Evolutionary conservation across 2,797 vertebrate genomes (phyloP).

Genomic region (Dromococcyx pavoninus): DNA sequence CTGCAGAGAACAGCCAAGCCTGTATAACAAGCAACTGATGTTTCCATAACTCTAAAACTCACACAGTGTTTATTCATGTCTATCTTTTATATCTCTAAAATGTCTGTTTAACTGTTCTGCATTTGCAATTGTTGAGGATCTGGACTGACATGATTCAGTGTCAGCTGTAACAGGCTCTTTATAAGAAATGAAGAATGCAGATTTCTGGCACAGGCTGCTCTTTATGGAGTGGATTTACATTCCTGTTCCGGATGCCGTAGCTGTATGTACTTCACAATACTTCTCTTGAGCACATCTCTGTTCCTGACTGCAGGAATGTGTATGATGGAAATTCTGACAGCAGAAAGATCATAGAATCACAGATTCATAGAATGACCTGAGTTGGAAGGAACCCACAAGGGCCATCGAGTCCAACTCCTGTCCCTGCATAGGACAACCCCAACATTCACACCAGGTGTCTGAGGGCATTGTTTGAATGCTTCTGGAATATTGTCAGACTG

Average conservation of each 20-base stretch:
- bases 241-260: neutral
- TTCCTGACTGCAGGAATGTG: neutral
- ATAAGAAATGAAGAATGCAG: neutral
- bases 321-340: neutral
- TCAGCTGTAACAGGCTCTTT: neutral
- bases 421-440: no score
- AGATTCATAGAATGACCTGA: no score
- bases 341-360: neutral
- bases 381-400: no score
- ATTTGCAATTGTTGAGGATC: neutral
- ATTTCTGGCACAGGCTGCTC: neutral
- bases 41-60: neutral
- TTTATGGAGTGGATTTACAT: neutral
- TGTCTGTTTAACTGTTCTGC: neutral
- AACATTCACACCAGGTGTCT: no score
- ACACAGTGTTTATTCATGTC: neutral
- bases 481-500: no score
- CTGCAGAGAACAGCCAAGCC: neutral
- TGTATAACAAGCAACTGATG: neutral
- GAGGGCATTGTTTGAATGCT: no score
- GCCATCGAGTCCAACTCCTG: no score
- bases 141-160: neutral
- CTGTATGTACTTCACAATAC: no score
- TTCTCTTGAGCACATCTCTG: neutral
- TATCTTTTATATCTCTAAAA: neutral